Evolutionary conservation across 2,888 invertebrate species (phyloP).

Genomic region (Tromatobia lineatoria): DNA sequence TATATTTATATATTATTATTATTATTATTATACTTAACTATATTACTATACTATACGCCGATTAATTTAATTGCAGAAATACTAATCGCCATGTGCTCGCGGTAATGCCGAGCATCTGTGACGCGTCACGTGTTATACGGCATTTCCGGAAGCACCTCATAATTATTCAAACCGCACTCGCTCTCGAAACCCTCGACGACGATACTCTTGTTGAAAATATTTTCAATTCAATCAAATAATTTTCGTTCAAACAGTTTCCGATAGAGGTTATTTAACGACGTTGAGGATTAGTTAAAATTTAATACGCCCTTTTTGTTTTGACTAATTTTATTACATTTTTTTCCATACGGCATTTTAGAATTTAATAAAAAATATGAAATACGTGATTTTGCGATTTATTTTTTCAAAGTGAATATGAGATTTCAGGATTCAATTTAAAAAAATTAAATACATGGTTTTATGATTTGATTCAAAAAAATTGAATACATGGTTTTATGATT

Average conservation of each 20-base stretch:
- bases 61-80: constrained; percentile 45
- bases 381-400: too few relatives aligned
- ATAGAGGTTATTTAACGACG: not conserved
- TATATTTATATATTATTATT: too few relatives aligned
- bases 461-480: not conserved
- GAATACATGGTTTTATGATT: too few relatives aligned
- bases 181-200: constrained; percentile 58
- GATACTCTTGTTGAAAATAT: constrained; percentile 23
- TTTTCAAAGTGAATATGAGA: too few relatives aligned
- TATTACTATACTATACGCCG: constrained; percentile 36
- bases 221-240: not conserved
- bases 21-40: constrained; percentile 17
- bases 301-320: too few relatives aligned
- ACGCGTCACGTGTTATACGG: constrained; percentile 1
- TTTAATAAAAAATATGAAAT: too few relatives aligned
- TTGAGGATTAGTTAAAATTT: too few relatives aligned
- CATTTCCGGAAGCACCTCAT: constrained; percentile 61
- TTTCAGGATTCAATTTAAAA: too few relatives aligned
- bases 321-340: too few relatives aligned
- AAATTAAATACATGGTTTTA: too few relatives aligned
- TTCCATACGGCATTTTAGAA: too few relatives aligned
- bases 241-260: too few relatives aligned
- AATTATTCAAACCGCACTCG: constrained; percentile 65
- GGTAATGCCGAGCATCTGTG: constrained; percentile 40
- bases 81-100: constrained; percentile 57